A percentile compares a stretch with the other conserved stretches of the same genome.
Conservation (phyloP, 2,797 vertebrate genomes). For the Diplodus sargus region DNA sequence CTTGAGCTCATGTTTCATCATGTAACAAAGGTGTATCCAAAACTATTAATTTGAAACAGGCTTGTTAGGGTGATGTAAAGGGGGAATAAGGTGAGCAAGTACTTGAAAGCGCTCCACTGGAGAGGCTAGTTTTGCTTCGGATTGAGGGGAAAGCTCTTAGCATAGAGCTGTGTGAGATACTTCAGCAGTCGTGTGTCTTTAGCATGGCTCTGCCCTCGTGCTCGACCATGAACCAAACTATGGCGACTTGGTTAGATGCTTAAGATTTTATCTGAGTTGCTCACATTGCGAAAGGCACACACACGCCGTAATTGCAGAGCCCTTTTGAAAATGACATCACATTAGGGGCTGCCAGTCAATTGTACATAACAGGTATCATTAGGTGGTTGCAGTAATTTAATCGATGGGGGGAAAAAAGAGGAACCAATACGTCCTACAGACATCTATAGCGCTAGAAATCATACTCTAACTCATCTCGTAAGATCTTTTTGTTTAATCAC, state of each 20-base stretch:
- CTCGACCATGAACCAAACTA: conserved; percentile 25
- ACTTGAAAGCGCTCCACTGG: conserved; percentile 10
- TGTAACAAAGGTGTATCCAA: conserved; percentile 53
- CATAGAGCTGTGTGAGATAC: conserved; percentile 19
- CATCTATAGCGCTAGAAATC: conserved; percentile 45
- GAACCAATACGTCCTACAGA: conserved; percentile 43
- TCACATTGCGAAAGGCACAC: conserved; percentile 45
- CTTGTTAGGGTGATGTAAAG: conserved; percentile 46
- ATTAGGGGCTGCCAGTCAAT: conserved; percentile 64
- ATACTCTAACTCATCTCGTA: conserved; percentile 2
- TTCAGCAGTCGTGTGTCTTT: conserved; percentile 30
- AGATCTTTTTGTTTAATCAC: conserved; percentile 1
- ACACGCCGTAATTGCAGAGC: conserved; percentile 51
- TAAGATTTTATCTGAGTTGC: conserved; percentile 53
- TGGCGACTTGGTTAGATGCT: conserved; percentile 44
- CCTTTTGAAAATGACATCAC: conserved; percentile 66
- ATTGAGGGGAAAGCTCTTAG: conserved; percentile 21
- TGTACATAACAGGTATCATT: conserved; percentile 63
- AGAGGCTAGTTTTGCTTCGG: conserved; percentile 9
- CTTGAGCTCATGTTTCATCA: conserved; percentile 55
- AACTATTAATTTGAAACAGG: conserved; percentile 34
- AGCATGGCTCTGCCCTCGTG: conserved; percentile 33
- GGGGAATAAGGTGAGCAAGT: conserved; percentile 49
- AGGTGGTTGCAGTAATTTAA: conserved; percentile 54
- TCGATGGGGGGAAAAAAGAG: conserved; percentile 38